These are phyloP conservation scores for Brachirus orientalis DNA, from an alignment of 2,113 vertebrate genomes.

Conservation along the genomic window DNA sequence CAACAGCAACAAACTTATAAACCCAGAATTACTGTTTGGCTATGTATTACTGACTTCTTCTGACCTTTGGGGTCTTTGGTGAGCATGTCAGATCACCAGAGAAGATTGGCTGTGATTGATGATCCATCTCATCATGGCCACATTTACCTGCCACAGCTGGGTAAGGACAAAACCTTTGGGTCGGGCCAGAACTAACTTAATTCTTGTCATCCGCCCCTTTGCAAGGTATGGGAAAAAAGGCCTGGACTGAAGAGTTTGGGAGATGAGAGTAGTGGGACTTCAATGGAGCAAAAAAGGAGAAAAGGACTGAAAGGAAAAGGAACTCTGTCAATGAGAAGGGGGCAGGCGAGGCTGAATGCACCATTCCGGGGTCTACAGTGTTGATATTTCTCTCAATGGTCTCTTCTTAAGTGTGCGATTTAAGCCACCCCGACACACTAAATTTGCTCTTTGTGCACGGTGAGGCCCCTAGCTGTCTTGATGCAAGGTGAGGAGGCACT, in stretches of 20 bases:
- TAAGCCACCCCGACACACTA: conserved; percentile 85
- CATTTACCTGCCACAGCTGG: conserved; percentile 80
- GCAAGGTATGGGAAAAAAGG: conserved; percentile 88
- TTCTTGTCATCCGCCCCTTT: conserved; percentile 84
- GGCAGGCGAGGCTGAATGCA: conserved; percentile 86
- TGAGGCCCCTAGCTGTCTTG: conserved; percentile 86
- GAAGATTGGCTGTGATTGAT: conserved; percentile 79
- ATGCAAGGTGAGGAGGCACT: conserved; percentile 93
- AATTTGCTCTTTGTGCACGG: conserved; percentile 86
- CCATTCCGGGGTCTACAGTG: conserved; percentile 80
- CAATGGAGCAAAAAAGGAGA: conserved; percentile 81
- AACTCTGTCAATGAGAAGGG: conserved; percentile 84
- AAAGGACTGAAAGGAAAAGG: conserved; percentile 84
- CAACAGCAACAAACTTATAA: background rate
- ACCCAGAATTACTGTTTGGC: background rate
- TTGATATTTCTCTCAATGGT: conserved; percentile 86
- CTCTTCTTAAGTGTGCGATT: conserved; percentile 85
- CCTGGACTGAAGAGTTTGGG: conserved; percentile 78
- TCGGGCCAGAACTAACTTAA: conserved; percentile 87
- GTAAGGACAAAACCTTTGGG: conserved; percentile 79
- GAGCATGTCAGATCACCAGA: conserved; percentile 48
- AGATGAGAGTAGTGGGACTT: conserved; percentile 83
- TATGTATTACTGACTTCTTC: conserved; percentile 3
- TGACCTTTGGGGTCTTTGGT: conserved; percentile 17
- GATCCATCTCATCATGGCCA: conserved; percentile 74